Evolutionary conservation across 2,797 vertebrate genomes (phyloP).

Genomic region (Siniperca undulata): DNA sequence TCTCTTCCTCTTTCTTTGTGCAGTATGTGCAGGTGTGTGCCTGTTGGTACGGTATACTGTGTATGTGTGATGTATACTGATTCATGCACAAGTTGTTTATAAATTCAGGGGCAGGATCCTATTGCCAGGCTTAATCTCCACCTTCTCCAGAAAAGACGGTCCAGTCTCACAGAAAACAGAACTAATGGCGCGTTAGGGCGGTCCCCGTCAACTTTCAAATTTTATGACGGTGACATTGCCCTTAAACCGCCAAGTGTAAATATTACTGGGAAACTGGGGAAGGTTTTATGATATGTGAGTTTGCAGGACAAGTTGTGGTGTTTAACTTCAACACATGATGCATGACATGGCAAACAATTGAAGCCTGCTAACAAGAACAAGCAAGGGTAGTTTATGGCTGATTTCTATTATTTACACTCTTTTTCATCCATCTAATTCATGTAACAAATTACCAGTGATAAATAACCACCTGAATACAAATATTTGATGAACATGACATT

Average conservation of each 20-base stretch:
- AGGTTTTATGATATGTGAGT: not conserved
- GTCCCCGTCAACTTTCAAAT: not conserved
- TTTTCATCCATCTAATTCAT: not conserved
- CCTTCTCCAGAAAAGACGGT: not conserved
- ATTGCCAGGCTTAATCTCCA: not conserved
- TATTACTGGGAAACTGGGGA: conserved; percentile 1
- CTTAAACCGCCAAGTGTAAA: conserved; percentile 15
- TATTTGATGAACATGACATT: not conserved
- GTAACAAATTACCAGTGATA: not conserved
- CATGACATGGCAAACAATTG: not conserved
- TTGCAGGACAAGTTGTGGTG: not conserved
- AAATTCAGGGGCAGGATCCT: not conserved
- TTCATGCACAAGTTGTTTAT: not conserved
- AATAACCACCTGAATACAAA: not conserved
- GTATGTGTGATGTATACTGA: not conserved
- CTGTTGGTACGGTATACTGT: not conserved
- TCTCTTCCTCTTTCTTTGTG: not conserved
- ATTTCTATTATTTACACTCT: not conserved
- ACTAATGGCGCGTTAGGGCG: not conserved
- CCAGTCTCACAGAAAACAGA: not conserved
- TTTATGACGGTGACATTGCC: conserved; percentile 4
- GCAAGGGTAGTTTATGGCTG: not conserved
- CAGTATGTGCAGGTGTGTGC: not conserved
- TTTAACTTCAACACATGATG: conserved; percentile 24
- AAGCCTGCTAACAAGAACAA: not conserved